Evolutionary conservation across 2,888 invertebrate genomes (phyloP), one percentile per base, ranked within the genome.

Genomic region (Agrotis clavis): DNA sequence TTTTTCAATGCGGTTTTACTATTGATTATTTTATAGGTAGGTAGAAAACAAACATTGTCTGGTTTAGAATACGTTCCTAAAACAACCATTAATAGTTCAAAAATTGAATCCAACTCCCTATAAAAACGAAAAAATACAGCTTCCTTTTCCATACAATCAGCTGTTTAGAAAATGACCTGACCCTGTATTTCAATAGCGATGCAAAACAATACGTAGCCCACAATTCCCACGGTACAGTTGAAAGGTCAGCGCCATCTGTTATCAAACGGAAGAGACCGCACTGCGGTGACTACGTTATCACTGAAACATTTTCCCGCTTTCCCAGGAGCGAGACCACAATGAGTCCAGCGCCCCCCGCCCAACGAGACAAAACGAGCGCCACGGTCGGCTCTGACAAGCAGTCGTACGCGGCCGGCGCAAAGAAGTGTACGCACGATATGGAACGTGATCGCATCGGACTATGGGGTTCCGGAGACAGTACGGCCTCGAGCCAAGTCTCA

Each of bases 361-460:
- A 86, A 35, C 88, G 89, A 79, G 92, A 95, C 94, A 96, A 95
- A 96, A 96, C 80, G 86, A 86, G 88, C 91, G 88, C 86, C 77
- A 75, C 89, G 67, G 69, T 74, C 90, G 88, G 79, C 76, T 74
- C 84, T 81, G 86, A 64, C 91, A 93, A 92, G 84, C 96, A 96
- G 96, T 95, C 93, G 91, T 87, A 87, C 84, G 72, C 85, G 72
- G 86, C 80, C 81, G 80, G 87, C 88, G 91, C 87, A 87, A 87
- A 85, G 66, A 92, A 90, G 90, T 91, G 92, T 89, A 94, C 94
- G 94, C 82, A 87, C 89, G 83, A 83, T n/a, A 96, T 97, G 93
- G 96, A 97, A 75, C 96, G 97, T 85, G 97, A 97, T 91, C 97
- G 97, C 92, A 95, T 97, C 92, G 98, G 97, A 92, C 95, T 97